A percentile compares a stretch with the other conserved stretches of the same genome.
These are phyloP conservation scores for Caradrina kadenii DNA, from an alignment of 2,888 invertebrate species.

Conservation along the genomic window DNA sequence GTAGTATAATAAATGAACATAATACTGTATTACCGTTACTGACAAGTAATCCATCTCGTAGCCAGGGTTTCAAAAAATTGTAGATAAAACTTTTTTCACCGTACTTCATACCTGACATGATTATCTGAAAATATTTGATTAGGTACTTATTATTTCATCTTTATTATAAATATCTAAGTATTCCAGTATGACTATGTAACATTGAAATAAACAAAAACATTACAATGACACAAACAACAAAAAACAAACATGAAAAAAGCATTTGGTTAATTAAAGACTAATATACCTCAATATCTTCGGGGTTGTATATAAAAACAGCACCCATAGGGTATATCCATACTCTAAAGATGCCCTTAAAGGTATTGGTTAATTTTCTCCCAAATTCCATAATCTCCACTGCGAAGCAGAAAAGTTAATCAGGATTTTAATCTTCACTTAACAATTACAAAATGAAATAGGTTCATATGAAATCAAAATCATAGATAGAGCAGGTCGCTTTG, in stretches of 20 bases:
- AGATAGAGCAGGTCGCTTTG: too few species aligned
- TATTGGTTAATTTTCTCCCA: conserved; percentile 64
- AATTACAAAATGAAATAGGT: too few species aligned
- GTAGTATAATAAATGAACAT: neutral
- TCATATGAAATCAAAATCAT: too few species aligned
- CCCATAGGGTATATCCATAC: conserved; percentile 70
- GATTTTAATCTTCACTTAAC: neutral
- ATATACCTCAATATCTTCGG: conserved; percentile 56
- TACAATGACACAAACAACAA: too few species aligned
- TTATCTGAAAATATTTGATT: conserved; percentile 72
- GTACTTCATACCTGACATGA: conserved; percentile 86
- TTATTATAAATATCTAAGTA: neutral
- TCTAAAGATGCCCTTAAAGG: conserved; percentile 72
- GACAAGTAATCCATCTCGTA: conserved; percentile 88
- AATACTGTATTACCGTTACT: conserved; percentile 75
- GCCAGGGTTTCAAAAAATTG: conserved; percentile 85
- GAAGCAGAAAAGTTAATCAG: neutral
- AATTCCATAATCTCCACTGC: conserved; percentile 74
- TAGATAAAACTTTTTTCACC: conserved; percentile 89
- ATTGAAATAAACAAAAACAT: too few species aligned
- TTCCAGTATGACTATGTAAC: neutral
- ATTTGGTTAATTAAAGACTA: neutral
- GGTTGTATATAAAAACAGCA: conserved; percentile 49
- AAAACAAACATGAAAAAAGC: neutral
- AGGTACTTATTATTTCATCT: neutral